Percentiles rank a stretch among this genome's conserved stretches.
These are phyloP conservation scores for Morpho deidamia DNA, from an alignment of 2,888 invertebrate genomes.

Conservation along the genomic window DNA sequence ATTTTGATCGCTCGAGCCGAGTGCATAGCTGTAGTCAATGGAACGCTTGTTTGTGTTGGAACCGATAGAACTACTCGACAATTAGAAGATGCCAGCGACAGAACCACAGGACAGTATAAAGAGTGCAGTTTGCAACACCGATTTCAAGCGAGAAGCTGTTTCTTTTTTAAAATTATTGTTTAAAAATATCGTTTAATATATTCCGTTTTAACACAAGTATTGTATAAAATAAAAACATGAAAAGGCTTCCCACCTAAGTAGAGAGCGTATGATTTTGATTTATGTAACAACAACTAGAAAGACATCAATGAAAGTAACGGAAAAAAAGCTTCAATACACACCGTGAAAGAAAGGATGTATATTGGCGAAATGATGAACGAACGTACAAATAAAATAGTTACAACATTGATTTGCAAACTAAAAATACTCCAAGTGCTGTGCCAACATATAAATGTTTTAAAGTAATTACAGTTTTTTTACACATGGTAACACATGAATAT, in stretches of 20 bases:
- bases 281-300: constrained; percentile 71
- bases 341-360: constrained; percentile 43
- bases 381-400: constrained; percentile 58
- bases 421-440: constrained; percentile 68
- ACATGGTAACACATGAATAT: background rate
- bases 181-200: background rate
- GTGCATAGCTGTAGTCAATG: constrained; percentile 67
- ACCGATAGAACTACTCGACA: constrained; percentile 65
- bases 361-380: constrained; percentile 58
- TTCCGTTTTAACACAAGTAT: too few species aligned
- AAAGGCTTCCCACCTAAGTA: constrained; percentile 54
- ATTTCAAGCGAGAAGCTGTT: constrained; percentile 57
- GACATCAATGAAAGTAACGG: constrained; percentile 65
- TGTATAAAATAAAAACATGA: constrained; percentile 22
- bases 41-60: constrained; percentile 67
- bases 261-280: constrained; percentile 69
- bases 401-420: constrained; percentile 74
- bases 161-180: constrained; percentile 17
- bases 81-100: constrained; percentile 72
- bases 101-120: constrained; percentile 76
- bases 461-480: background rate
- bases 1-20: constrained; percentile 73
- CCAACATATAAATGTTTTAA: constrained; percentile 35
- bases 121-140: constrained; percentile 79
- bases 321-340: constrained; percentile 59